Evolutionary conservation across 2,113 vertebrate species (phyloP).

Genomic region (Thermophis baileyi): DNA sequence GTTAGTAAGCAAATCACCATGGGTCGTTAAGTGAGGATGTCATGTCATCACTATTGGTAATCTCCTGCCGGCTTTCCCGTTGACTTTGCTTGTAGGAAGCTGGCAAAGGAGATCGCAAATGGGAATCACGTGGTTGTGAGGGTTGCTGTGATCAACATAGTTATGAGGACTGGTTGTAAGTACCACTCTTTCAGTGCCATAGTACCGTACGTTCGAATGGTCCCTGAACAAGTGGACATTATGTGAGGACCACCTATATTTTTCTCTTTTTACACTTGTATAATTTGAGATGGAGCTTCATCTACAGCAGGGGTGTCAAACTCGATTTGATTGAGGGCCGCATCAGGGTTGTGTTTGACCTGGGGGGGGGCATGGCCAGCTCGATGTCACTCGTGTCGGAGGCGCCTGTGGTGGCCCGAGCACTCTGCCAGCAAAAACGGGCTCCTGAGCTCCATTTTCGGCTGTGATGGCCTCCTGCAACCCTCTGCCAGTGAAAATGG

Average conservation of each 20-base stretch:
- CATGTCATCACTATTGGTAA: neutral
- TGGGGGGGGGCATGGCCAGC: too few relatives aligned
- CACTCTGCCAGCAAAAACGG: too few relatives aligned
- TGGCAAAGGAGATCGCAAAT: too few relatives aligned
- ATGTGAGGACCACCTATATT: neutral
- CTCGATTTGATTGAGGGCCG: too few relatives aligned
- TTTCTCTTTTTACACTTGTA: neutral
- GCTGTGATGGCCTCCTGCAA: too few relatives aligned
- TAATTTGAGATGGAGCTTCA: neutral
- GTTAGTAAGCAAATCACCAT: neutral
- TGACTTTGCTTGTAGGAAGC: neutral
- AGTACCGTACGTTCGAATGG: neutral
- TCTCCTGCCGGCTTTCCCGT: neutral
- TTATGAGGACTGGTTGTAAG: neutral
- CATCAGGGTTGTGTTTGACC: too few relatives aligned
- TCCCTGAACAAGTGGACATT: neutral
- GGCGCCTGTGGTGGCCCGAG: too few relatives aligned
- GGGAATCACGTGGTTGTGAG: too few relatives aligned
- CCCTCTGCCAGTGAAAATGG: too few relatives aligned
- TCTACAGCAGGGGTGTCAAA: too few relatives aligned
- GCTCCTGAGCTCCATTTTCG: too few relatives aligned
- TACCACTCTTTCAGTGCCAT: neutral
- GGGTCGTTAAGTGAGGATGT: neutral
- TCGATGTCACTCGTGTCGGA: too few relatives aligned
- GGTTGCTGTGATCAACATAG: neutral